Conservation (phyloP, 2,113 vertebrate genomes). For the Pedionomus torquatus region DNA sequence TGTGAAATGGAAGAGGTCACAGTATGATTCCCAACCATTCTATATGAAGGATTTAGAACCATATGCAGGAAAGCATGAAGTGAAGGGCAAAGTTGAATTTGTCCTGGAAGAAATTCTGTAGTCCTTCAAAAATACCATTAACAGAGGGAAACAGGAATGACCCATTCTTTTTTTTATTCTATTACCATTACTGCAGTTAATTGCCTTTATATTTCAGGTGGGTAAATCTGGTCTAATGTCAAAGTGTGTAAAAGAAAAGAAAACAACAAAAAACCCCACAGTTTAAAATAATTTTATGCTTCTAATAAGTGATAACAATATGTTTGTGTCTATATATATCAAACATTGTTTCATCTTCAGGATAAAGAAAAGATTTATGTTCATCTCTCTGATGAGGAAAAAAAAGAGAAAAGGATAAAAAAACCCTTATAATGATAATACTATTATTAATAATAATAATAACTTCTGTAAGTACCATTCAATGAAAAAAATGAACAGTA, state of each 20-base stretch:
- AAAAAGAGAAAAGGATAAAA: neutral
- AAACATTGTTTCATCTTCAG: neutral
- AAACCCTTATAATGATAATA: neutral
- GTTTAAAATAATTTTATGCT: neutral
- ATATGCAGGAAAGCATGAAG: neutral
- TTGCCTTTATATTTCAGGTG: neutral
- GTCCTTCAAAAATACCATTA: neutral
- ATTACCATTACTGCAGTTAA: neutral
- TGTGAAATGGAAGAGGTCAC: neutral
- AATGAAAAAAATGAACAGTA: neutral
- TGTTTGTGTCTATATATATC: fast-evolving
- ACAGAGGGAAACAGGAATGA: neutral
- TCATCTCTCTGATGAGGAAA: neutral
- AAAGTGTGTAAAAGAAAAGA: neutral
- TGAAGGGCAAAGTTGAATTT: neutral
- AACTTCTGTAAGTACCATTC: neutral
- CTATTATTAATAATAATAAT: neutral
- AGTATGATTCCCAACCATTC: neutral
- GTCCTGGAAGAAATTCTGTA: neutral
- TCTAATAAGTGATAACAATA: neutral
- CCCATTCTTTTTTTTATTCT: neutral
- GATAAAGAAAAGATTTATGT: neutral
- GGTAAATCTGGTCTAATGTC: neutral
- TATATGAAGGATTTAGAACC: neutral
- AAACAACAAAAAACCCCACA: fast-evolving